Conservation (phyloP, 2,113 vertebrate genomes). For the Phaethon lepturus region DNA sequence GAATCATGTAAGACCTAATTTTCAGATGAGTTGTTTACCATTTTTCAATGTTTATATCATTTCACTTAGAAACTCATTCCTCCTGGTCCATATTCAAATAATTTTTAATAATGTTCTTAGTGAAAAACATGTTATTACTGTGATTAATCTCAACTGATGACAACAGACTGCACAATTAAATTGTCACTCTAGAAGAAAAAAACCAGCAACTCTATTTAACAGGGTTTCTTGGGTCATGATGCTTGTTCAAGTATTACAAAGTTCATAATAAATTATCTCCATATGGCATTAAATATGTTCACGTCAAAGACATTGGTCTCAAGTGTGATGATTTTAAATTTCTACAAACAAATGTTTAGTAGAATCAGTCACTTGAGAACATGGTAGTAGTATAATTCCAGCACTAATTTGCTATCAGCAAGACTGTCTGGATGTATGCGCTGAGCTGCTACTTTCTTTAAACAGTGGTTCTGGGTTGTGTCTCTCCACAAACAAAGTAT, state of each 20-base stretch:
- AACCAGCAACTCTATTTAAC: not conserved
- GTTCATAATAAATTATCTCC: conserved; percentile 34
- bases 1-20: conserved; percentile 8
- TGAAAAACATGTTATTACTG: conserved; percentile 39
- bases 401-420: not conserved
- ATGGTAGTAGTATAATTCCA: not conserved
- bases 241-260: conserved; percentile 13
- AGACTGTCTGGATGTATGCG: not conserved
- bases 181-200: not conserved
- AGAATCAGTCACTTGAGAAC: conserved; percentile 1
- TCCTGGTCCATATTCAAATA: conserved; percentile 19
- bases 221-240: not conserved
- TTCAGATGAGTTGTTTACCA: not conserved
- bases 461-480: not conserved
- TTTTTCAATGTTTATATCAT: conserved; percentile 40
- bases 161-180: conserved; percentile 24
- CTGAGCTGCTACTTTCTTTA: not conserved
- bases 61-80: conserved; percentile 28
- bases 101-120: conserved; percentile 39
- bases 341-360: not conserved
- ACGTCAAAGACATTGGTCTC: conserved; percentile 3
- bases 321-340: not conserved
- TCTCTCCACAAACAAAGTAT: not conserved
- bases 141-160: conserved; percentile 60
- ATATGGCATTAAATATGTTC: not conserved